Evolutionary conservation across 53 echinoderm and acorn worm species (phyloP), one percentile per base, ranked within the genome.

Genomic region (Temnopleurus reevesii): DNA sequence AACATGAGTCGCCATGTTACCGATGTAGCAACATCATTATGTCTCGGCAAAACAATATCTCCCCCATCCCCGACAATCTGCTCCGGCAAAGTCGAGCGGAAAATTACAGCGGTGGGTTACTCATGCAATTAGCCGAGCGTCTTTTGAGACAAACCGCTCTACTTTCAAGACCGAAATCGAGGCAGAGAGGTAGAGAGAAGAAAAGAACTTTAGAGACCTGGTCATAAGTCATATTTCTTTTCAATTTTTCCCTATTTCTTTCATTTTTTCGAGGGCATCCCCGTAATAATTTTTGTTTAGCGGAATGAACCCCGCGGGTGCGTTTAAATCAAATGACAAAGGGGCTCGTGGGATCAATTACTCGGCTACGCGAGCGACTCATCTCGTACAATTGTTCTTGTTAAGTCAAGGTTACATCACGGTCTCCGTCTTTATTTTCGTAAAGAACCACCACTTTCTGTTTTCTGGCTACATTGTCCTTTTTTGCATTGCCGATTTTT

Each of bases 81-180:
- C 79, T 81, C 23, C n/a, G 83, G 55, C 21, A 21, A 83, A 55
- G 49, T 83, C 54, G 51, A 49, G 83, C 83, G 83, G 83, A 83
- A 83, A 83, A 83, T 83, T 53, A 83, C 79, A 23, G 23, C 38
- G 7, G 34, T 12, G 53, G 83, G 83, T 83, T 83, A 83, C 83
- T 83, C 83, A 83, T 83, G 83, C 83, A 83, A 83, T 83, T 83
- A 83, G 54, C 30, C 34, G 53, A 55, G 35, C 35, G 55, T 83
- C 83, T 53, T 83, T 79, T 79, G 79, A 79, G 46, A 47, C 45
- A 77, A 79, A 79, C 79, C 79, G 79, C 79, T 29, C 29, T 49
- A 47, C 24, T 12, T 79, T 79, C 28, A 79, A 46, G 27, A 79
- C 4, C 9, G 18, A 79, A 10, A 24, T 15, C 15, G 49, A 41